A percentile compares a stretch with the other conserved stretches of the same genome.
Evolutionary conservation across 2,797 vertebrate genomes (phyloP).

Genomic region (Cygnus olor): DNA sequence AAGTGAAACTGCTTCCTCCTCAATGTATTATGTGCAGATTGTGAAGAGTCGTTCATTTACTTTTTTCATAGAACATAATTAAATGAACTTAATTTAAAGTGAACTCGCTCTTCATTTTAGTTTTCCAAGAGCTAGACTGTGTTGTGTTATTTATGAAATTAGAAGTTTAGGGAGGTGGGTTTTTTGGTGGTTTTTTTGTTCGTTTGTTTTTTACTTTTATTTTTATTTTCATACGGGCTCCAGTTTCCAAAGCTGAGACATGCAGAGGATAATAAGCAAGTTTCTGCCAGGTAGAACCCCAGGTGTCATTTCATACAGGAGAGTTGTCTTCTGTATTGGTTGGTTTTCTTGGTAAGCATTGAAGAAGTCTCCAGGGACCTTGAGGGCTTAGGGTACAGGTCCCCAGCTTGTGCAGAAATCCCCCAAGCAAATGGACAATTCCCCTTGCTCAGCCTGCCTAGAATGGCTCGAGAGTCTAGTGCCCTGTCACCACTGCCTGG

Average conservation of each 20-base stretch:
- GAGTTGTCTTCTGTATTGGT: neutral
- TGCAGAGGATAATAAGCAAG: neutral
- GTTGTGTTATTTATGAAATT: neutral
- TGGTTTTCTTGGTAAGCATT: neutral
- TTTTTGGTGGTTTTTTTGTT: no score
- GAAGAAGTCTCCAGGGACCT: neutral
- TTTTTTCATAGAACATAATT: conserved; percentile 2
- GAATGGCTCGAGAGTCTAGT: neutral
- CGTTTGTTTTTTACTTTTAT: neutral
- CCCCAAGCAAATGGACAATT: neutral
- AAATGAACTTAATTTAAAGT: neutral
- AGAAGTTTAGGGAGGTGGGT: neutral
- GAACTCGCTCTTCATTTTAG: neutral
- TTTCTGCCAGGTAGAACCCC: neutral
- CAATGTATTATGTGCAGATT: neutral
- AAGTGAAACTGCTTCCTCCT: neutral
- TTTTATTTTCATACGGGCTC: neutral
- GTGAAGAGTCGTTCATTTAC: neutral
- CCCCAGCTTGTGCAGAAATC: neutral
- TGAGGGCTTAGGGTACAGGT: neutral
- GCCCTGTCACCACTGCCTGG: accelerated
- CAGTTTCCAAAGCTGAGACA: neutral
- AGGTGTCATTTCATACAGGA: neutral
- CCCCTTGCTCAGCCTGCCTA: neutral
- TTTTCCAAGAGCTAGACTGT: neutral